A percentile compares a stretch with the other conserved stretches of the same genome.
phyloP scores from a whole-genome alignment of 2,113 vertebrate genomes.

The Corapipo altera region DNA sequence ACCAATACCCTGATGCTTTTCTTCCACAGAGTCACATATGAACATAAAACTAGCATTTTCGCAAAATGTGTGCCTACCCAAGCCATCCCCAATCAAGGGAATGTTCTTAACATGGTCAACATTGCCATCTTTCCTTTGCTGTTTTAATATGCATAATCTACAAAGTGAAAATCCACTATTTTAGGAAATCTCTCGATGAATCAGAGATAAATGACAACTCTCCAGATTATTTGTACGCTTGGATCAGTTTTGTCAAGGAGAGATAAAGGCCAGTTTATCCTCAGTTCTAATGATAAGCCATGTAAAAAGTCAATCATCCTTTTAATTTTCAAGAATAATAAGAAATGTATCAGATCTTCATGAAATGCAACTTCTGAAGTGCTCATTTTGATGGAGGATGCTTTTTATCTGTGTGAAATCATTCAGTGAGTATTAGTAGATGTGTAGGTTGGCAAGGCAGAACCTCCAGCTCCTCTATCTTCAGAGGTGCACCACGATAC shows the following conservation, averaged over 20 bases:
- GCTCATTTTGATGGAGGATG: neutral
- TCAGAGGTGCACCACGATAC: rapidly evolving
- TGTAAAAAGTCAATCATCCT: neutral
- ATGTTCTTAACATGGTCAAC: neutral
- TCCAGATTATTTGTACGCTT: neutral
- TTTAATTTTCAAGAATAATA: neutral
- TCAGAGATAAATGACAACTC: neutral
- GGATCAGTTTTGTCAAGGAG: neutral
- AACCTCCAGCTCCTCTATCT: neutral
- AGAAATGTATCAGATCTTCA: neutral
- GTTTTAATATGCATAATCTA: rapidly evolving
- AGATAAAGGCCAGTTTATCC: neutral
- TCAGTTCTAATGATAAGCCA: neutral
- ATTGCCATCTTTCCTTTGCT: neutral
- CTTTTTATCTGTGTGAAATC: neutral
- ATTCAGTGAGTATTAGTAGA: neutral
- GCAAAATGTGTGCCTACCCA: neutral
- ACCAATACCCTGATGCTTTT: neutral
- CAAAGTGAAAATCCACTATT: neutral
- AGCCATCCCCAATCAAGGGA: neutral
- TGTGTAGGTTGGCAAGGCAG: neutral
- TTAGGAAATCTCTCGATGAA: neutral
- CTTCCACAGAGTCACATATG: neutral
- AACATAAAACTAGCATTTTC: neutral
- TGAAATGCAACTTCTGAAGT: neutral